Base-by-base conservation (phyloP, 1,140 invertebrate species). In the Macrobrachium nipponense region DNA sequence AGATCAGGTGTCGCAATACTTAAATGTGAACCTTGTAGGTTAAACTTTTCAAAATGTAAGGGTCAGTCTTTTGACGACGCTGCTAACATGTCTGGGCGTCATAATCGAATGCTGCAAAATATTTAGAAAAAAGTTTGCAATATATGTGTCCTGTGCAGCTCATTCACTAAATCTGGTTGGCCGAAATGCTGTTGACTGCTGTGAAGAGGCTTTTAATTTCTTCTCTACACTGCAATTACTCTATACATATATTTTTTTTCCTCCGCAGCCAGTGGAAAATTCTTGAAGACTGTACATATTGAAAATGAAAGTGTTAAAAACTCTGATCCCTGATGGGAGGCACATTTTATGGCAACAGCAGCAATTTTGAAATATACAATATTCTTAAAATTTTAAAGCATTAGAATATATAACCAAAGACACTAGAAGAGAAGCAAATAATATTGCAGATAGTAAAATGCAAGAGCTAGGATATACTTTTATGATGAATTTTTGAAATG, bases 381-480 rank as follows among this genome's bases (percentile, higher is more conserved):
- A 51, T 81, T 51, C n/a, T n/a, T n/a, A n/a, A n/a, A n/a, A n/a
- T n/a, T 81, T 81, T 51, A 62, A 68, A 81, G 79, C 64, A 15
- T 20, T 82, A 12, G 68, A 72, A 51, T 18, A 44, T 2, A 72
- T 73, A 60, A 73, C 72, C 44, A 66, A 14, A 73, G 81, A 76
- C 51, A 20, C 60, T 77, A 83, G 72, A 76, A 83, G 73, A 75
- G 59, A 83, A 62, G 81, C 0, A 76, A 76, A 83, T 75, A 23
- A 64, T 83, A 76, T 62, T 83, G 76, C 82, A 84, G 62, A 88
- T n/a, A n/a, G n/a, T n/a, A n/a, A 87, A 43, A 88, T 89, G 68
- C 80, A 89, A 88, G 80, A 89, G 72, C 60, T 89, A 88, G 87
- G 88, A 89, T 89, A 87, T 64, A 73, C 86, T 88, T 89, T 89